These are phyloP conservation scores for Athalia cordata DNA, from an alignment of 2,888 invertebrate species.

Conservation along the genomic window DNA sequence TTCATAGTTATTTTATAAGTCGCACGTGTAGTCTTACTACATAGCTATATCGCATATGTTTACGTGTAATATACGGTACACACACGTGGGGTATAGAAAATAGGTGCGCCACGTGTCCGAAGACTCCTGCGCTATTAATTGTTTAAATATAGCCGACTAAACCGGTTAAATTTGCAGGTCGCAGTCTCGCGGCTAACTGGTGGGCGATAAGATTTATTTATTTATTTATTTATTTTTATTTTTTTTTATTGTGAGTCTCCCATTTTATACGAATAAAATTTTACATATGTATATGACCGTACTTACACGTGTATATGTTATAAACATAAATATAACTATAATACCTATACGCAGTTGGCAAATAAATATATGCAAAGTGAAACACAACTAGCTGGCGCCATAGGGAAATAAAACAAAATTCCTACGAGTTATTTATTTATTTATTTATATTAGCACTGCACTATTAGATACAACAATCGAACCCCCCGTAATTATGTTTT, in stretches of 20 bases:
- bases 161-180: constrained; percentile 44
- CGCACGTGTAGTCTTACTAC: constrained; percentile 2
- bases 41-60: constrained; percentile 8
- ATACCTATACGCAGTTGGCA: neutral
- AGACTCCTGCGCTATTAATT: constrained; percentile 42
- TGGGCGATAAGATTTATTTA: constrained; percentile 46
- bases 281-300: neutral
- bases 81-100: constrained; percentile 34
- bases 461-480: too few species aligned
- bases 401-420: neutral
- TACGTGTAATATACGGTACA: constrained; percentile 9
- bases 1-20: too few species aligned
- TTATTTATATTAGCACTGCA: too few species aligned
- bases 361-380: constrained; percentile 28
- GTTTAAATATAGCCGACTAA: constrained; percentile 40
- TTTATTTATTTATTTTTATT: too few species aligned
- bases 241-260: constrained; percentile 26
- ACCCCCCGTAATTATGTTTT: too few species aligned
- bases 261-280: constrained; percentile 28
- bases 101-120: constrained; percentile 45
- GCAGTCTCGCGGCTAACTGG: constrained; percentile 41
- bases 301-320: neutral
- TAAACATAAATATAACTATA: neutral
- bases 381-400: constrained; percentile 21
- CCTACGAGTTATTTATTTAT: too few species aligned